Evolutionary conservation across 2,888 invertebrate species (phyloP).

Genomic region (Parnassius orleans): DNA sequence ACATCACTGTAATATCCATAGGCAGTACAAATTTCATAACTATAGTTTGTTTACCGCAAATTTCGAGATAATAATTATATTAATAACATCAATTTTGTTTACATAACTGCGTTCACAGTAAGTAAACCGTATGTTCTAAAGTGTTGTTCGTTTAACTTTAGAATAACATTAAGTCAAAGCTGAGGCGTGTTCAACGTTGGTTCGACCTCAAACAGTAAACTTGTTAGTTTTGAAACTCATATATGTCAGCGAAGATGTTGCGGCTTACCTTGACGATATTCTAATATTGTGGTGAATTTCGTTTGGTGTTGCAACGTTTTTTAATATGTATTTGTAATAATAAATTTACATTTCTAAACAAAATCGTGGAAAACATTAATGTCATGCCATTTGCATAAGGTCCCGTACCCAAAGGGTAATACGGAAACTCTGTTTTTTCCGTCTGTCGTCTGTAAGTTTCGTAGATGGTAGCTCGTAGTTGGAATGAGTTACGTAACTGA

Average conservation of each 20-base stretch:
- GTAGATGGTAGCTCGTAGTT: too few species aligned
- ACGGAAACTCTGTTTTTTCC: too few species aligned
- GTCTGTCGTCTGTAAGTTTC: too few species aligned
- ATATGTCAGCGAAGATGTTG: slow-evolving; percentile 50
- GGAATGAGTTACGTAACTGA: too few species aligned
- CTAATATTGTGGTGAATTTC: slow-evolving; percentile 33
- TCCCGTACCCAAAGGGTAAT: too few species aligned
- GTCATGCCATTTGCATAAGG: too few species aligned
- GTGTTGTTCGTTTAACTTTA: slow-evolving; percentile 29
- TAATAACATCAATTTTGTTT: slow-evolving; percentile 22
- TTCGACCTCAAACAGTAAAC: slow-evolving; percentile 37
- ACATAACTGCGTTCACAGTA: slow-evolving; percentile 19
- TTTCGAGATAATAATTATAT: slow-evolving; percentile 17
- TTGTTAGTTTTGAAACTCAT: slow-evolving; percentile 44
- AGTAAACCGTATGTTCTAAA: slow-evolving; percentile 31
- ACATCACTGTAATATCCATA: not conserved
- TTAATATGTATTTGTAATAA: slow-evolving; percentile 4
- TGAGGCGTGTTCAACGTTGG: slow-evolving; percentile 31
- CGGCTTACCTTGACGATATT: slow-evolving; percentile 35
- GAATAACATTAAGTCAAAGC: slow-evolving; percentile 33
- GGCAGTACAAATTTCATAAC: not conserved
- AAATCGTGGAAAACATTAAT: too few species aligned
- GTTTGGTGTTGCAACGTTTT: slow-evolving; percentile 34
- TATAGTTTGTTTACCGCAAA: slow-evolving; percentile 14
- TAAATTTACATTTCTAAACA: not conserved